Percentiles rank a stretch among this genome's conserved stretches.
Evolutionary conservation across 2,888 invertebrate species (phyloP).

Genomic region (Sphinx pinastri): DNA sequence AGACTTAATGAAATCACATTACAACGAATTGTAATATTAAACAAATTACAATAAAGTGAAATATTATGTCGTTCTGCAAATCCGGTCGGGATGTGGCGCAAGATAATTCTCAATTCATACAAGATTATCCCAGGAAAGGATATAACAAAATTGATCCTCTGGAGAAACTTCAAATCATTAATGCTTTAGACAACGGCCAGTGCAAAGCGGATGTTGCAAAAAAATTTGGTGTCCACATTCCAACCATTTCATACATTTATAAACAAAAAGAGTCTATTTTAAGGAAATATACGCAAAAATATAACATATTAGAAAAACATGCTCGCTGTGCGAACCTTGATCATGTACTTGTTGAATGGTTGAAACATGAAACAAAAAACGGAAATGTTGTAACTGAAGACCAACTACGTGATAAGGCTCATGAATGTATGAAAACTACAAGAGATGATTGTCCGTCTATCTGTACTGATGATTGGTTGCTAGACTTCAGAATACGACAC

Average conservation of each 20-base stretch:
- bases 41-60: not conserved
- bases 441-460: conserved; percentile 41
- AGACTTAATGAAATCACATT: too few species aligned
- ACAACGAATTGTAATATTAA: not conserved
- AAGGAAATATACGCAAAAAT: conserved; percentile 47
- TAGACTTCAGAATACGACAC: conserved; percentile 47
- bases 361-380: conserved; percentile 42
- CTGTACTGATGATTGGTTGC: conserved; percentile 49
- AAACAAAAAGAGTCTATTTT: conserved; percentile 49
- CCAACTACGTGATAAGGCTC: conserved; percentile 42
- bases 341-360: conserved; percentile 50
- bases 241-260: conserved; percentile 49
- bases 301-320: conserved; percentile 40
- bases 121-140: conserved; percentile 38
- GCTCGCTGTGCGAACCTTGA: conserved; percentile 45
- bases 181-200: conserved; percentile 52
- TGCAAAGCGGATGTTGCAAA: conserved; percentile 50
- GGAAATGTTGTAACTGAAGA: conserved; percentile 45
- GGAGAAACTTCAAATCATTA: conserved; percentile 50
- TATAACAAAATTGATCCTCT: conserved; percentile 45
- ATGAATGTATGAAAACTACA: conserved; percentile 43
- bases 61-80: conserved; percentile 43
- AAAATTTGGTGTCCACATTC: conserved; percentile 49
- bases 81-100: conserved; percentile 44
- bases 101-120: conserved; percentile 37